phyloP scores from a whole-genome alignment of 2,113 vertebrate genomes.

The Barnardius zonarius region DNA sequence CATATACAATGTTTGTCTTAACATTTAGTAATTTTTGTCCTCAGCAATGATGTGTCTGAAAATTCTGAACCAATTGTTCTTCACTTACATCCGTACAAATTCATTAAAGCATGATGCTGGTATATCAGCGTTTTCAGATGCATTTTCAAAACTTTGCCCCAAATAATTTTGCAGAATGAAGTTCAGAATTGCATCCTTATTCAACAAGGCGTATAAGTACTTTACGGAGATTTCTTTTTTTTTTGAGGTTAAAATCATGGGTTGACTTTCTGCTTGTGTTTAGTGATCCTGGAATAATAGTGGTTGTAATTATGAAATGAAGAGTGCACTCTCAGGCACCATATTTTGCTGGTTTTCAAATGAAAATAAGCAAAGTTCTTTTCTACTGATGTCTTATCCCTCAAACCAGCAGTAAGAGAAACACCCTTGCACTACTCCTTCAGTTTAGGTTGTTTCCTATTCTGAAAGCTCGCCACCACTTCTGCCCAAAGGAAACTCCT shows the following conservation, averaged over 20 bases:
- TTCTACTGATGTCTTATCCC: neutral
- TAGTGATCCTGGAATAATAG: neutral
- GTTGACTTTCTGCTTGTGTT: neutral
- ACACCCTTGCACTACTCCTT: neutral
- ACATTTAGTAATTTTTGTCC: neutral
- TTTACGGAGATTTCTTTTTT: neutral
- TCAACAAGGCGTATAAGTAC: neutral
- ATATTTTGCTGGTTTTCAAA: neutral
- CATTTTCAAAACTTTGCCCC: neutral
- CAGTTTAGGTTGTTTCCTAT: neutral
- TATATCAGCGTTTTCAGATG: neutral
- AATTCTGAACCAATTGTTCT: neutral
- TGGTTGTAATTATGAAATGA: neutral
- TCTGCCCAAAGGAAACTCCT: neutral
- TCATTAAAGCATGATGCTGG: neutral
- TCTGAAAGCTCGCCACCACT: neutral
- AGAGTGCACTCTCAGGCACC: neutral
- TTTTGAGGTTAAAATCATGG: neutral
- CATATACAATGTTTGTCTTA: neutral
- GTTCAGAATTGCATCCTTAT: neutral
- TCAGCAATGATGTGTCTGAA: neutral
- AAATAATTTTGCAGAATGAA: neutral
- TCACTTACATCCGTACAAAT: neutral
- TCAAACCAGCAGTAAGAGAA: neutral
- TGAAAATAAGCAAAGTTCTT: neutral